These are phyloP conservation scores for Dryadula phaetusa DNA, from an alignment of 2,888 invertebrate species.

Conservation along the genomic window DNA sequence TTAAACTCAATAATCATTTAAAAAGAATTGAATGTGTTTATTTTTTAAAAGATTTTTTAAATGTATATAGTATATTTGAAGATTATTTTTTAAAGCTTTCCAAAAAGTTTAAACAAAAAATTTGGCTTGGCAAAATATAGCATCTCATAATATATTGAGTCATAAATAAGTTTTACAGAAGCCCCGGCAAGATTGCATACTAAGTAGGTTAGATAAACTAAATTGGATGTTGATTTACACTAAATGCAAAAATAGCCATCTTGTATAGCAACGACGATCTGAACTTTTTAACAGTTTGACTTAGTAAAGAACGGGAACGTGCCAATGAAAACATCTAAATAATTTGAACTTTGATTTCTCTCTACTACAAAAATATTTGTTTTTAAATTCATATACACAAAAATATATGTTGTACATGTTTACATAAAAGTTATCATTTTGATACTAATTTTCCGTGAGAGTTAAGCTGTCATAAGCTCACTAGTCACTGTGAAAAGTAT, in stretches of 20 bases:
- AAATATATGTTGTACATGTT: too few relatives aligned
- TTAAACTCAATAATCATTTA: too few relatives aligned
- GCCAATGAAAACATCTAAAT: background rate
- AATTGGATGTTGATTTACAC: slow-evolving; percentile 36
- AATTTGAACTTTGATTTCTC: background rate
- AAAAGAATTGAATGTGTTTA: too few relatives aligned
- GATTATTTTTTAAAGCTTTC: background rate
- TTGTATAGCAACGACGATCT: background rate
- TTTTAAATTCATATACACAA: background rate
- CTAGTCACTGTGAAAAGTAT: too few relatives aligned
- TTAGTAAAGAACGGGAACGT: slow-evolving; percentile 4
- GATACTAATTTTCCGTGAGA: too few relatives aligned
- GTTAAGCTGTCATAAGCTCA: too few relatives aligned
- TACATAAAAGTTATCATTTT: too few relatives aligned
- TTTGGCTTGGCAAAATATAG: slow-evolving; percentile 19
- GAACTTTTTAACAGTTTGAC: slow-evolving; percentile 5
- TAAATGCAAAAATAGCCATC: slow-evolving; percentile 25
- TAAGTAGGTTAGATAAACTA: slow-evolving; percentile 41
- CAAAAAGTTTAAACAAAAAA: background rate
- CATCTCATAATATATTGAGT: slow-evolving; percentile 30
- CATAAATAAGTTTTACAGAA: slow-evolving; percentile 34
- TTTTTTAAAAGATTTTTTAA: background rate
- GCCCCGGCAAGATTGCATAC: slow-evolving; percentile 24
- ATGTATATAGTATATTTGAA: too few relatives aligned
- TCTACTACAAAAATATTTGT: background rate